These are phyloP conservation scores for Bursaphelenchus mucronatus DNA, from an alignment of 1,140 invertebrate genomes.

Conservation along the genomic window DNA sequence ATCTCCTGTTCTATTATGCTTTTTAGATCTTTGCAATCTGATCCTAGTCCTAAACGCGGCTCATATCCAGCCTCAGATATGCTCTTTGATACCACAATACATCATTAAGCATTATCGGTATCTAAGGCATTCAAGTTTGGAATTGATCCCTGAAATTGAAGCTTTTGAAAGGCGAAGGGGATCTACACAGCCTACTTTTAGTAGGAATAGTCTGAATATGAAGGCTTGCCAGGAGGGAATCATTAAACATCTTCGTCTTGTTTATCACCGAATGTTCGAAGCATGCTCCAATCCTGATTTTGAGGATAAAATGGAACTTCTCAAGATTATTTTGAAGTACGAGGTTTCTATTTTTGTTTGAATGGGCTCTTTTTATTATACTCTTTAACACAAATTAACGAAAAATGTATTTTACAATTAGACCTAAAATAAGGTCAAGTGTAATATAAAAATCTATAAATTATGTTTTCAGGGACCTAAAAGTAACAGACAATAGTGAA, in stretches of 20 bases:
- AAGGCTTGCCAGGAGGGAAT: slow-evolving; percentile 6
- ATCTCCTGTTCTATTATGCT: slow-evolving; percentile 16
- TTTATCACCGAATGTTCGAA: slow-evolving; percentile 30
- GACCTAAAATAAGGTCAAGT: background rate
- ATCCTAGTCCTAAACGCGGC: slow-evolving; percentile 92
- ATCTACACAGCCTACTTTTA: background rate
- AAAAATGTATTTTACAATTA: no score
- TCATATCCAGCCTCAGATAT: slow-evolving; percentile 79
- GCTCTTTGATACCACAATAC: slow-evolving; percentile 83
- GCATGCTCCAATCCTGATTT: slow-evolving; percentile 63
- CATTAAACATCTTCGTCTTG: slow-evolving; percentile 20
- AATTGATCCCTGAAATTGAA: slow-evolving; percentile 61
- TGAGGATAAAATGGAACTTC: slow-evolving; percentile 17
- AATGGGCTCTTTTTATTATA: background rate
- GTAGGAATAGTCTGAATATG: background rate
- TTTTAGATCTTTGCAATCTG: slow-evolving; percentile 77
- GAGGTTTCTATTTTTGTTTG: background rate
- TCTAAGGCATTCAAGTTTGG: slow-evolving; percentile 28
- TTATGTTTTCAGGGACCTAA: slow-evolving; percentile 22
- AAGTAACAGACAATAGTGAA: slow-evolving; percentile 22
- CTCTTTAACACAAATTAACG: no score
- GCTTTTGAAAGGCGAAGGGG: slow-evolving; percentile 6
- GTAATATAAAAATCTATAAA: slow-evolving; percentile 21
- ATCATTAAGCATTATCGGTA: slow-evolving; percentile 76
- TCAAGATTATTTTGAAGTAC: slow-evolving; percentile 33